Evolutionary conservation across 1,140 invertebrate species (phyloP), one percentile per base, ranked within the genome.

Genomic region (Zaprionus kolodkinae): DNA sequence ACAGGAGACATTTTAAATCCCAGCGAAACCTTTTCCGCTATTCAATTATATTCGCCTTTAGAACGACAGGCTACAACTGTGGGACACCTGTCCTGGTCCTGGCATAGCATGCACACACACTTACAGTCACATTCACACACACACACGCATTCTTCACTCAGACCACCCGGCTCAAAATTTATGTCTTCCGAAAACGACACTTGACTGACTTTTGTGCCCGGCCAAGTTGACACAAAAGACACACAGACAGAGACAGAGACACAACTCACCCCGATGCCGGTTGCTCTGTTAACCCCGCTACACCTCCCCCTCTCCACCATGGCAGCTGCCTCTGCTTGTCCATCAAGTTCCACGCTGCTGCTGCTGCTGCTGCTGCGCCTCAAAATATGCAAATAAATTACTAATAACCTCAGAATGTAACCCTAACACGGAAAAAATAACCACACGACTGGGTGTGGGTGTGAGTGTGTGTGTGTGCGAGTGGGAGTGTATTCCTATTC

Each of bases 301-400:
- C 17, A 17, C 40, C 48, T 0, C n/a, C 9, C 12, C n/a, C n/a
- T 12, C 12, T 57, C 25, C 35, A 36, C 30, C 17, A 36, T 40
- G 11, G n/a, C 57, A 78, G 74, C 55, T 79, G 50, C 72, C 68
- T 63, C 57, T 63, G 72, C 66, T 30, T 88, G 73, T 88, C 77
- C 84, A 79, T 88, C 84, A 87, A 69, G 62, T 35, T 38, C 3
- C 72, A 21, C 2, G 21, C 50, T 21, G 21, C 50, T 61, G 65
- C 64, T 68, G 69, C 70, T 7, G 38, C 72, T 66, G 40, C 40
- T 15, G 69, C 68, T 30, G 69, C 72, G 70, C 72, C 72, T 64
- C 72, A 84, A 89, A 87, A 87, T 88, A 87, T 87, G 84, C 84
- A 87, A 87, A 87, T 87, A 87, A 87, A 87, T 87, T 88, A 87